Evolutionary conservation across 2,888 invertebrate species (phyloP).

Genomic region (Chymomyza procnemis): DNA sequence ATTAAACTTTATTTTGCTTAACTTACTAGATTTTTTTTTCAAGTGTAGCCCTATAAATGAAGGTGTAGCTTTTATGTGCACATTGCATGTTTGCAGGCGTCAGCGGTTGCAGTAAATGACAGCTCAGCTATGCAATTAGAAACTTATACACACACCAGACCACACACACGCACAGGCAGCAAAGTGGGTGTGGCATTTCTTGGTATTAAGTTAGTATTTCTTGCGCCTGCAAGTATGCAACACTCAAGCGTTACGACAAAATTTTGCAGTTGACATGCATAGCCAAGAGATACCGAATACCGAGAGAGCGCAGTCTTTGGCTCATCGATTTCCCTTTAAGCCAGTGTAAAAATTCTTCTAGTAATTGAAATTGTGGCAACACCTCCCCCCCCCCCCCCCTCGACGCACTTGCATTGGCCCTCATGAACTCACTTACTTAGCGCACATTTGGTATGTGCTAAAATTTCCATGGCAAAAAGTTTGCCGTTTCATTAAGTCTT

Average conservation of each 20-base stretch:
- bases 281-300: background rate
- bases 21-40: background rate
- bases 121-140: slow-evolving; percentile 7
- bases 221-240: background rate
- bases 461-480: background rate
- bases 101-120: slow-evolving; percentile 1
- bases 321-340: background rate
- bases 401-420: too few relatives aligned
- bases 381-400: too few relatives aligned
- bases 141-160: background rate
- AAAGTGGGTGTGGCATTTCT: background rate
- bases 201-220: background rate
- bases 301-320: background rate
- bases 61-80: background rate
- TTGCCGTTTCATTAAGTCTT: background rate
- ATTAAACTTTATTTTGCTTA: background rate
- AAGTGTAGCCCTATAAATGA: background rate
- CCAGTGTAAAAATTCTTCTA: background rate
- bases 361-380: background rate
- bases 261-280: background rate
- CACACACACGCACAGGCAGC: too few relatives aligned
- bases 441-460: background rate
- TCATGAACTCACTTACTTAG: too few relatives aligned
- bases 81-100: background rate
- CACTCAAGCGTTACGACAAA: background rate